These are phyloP conservation scores for Melanotaenia parkinsoni DNA, from an alignment of 2,797 vertebrate species.

Conservation along the genomic window DNA sequence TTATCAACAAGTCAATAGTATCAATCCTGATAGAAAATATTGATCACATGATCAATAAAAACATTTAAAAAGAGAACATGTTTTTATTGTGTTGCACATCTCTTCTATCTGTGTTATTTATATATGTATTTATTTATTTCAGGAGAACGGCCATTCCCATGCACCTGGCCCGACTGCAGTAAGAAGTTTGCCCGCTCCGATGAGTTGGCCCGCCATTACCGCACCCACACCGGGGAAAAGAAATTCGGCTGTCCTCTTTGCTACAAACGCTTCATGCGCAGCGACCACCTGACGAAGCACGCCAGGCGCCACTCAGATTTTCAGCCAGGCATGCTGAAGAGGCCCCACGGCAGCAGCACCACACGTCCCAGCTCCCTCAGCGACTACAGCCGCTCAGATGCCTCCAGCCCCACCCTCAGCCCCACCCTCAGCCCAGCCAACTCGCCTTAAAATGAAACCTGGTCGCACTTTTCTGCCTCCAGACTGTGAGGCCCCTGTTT, in stretches of 20 bases:
- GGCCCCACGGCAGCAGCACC: constrained; percentile 78
- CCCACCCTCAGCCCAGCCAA: constrained; percentile 93
- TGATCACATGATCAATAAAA: background rate
- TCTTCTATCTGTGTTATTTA: constrained; percentile 15
- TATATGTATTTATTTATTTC: constrained; percentile 13
- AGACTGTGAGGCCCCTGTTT: constrained; percentile 70
- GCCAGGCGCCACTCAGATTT: constrained; percentile 95
- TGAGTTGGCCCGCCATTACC: constrained; percentile 96
- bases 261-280: constrained; percentile 98
- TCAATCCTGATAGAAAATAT: background rate
- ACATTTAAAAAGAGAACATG: background rate
- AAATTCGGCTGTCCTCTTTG: constrained; percentile 96
- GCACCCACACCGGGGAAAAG: constrained; percentile 98
- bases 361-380: constrained; percentile 92
- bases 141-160: constrained; percentile 97
- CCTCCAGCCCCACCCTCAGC: constrained; percentile 93
- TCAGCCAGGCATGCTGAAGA: constrained; percentile 94
- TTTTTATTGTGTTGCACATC: background rate
- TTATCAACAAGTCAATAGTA: background rate
- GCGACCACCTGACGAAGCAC: constrained; percentile 97
- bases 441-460: constrained; percentile 89
- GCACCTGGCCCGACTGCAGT: constrained; percentile 95
- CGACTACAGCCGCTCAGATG: constrained; percentile 97
- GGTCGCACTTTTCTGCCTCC: constrained; percentile 84
- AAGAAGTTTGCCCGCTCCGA: constrained; percentile 99